Conservation (phyloP, 2,888 invertebrate species). For the Dascillus cervinus region DNA sequence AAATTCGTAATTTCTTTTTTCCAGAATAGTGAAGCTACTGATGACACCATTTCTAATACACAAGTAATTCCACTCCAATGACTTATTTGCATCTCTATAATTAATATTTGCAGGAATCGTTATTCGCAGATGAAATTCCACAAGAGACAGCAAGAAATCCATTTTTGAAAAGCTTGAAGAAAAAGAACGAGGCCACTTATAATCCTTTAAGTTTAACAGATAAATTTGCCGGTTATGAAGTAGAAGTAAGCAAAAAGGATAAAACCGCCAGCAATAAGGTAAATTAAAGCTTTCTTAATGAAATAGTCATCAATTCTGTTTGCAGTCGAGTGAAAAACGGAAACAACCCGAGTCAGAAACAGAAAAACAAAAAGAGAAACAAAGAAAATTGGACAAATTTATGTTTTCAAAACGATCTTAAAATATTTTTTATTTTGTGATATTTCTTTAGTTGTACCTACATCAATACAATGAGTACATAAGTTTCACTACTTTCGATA, state of each 20-base stretch:
- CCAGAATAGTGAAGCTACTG: no score
- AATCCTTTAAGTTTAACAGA: conserved; percentile 36
- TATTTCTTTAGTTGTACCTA: conserved; percentile 2
- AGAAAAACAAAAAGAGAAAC: conserved; percentile 39
- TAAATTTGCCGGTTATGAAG: conserved; percentile 32
- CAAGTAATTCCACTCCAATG: no score
- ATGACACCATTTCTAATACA: no score
- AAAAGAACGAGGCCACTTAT: conserved; percentile 18
- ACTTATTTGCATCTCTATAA: no score
- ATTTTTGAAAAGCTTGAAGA: conserved; percentile 41
- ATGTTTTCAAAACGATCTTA: conserved; percentile 31
- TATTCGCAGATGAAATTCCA: no score
- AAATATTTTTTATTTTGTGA: conserved; percentile 4
- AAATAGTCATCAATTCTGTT: no score
- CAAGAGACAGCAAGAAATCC: conserved; percentile 39
- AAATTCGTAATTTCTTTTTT: no score
- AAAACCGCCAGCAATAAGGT: no score
- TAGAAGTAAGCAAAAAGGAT: conserved; percentile 27
- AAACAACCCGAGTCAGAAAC: conserved; percentile 32
- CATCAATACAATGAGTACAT: neutral
- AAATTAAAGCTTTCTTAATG: conserved; percentile 21
- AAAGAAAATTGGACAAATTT: conserved; percentile 44
- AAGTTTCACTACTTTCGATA: neutral
- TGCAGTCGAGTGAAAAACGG: conserved; percentile 28
- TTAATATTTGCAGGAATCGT: no score